Evolutionary conservation across 2,888 invertebrate species (phyloP).

Genomic region (Chalcis sispes): DNA sequence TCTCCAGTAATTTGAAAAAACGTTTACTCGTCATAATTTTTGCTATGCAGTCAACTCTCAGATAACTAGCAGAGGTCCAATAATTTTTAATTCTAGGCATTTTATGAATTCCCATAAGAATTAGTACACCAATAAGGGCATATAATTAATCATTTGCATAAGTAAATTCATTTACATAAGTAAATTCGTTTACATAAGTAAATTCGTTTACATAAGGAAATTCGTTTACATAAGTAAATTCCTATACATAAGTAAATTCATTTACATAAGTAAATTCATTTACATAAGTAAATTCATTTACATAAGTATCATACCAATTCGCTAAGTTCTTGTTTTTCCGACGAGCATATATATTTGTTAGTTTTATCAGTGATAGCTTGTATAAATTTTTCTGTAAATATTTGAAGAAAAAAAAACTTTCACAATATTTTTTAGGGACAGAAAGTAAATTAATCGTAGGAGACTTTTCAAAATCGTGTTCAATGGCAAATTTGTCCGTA

Average conservation of each 20-base stretch:
- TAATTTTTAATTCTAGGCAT: constrained; percentile 5
- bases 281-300: too few species aligned
- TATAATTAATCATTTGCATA: too few species aligned
- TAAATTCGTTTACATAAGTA: too few species aligned
- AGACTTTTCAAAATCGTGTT: constrained; percentile 7
- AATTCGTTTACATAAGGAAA: too few species aligned
- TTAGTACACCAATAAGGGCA: not conserved
- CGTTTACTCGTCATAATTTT: not conserved
- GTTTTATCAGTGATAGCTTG: constrained; percentile 12
- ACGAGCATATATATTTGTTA: constrained; percentile 24
- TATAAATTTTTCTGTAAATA: not conserved
- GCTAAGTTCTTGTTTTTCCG: not conserved
- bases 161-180: too few species aligned
- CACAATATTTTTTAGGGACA: constrained; percentile 2
- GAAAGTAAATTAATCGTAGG: constrained; percentile 17
- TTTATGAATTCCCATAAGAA: constrained; percentile 10
- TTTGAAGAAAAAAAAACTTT: constrained; percentile 18
- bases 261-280: too few species aligned
- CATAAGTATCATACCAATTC: too few species aligned
- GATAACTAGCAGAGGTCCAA: not conserved
- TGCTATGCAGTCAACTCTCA: constrained; percentile 6
- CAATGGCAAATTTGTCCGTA: constrained; percentile 5
- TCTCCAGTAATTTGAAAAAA: not conserved
- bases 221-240: too few species aligned
- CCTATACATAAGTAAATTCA: too few species aligned